Evolutionary conservation across 2,797 vertebrate genomes (phyloP).

Genomic region (Sebastes miniatus): DNA sequence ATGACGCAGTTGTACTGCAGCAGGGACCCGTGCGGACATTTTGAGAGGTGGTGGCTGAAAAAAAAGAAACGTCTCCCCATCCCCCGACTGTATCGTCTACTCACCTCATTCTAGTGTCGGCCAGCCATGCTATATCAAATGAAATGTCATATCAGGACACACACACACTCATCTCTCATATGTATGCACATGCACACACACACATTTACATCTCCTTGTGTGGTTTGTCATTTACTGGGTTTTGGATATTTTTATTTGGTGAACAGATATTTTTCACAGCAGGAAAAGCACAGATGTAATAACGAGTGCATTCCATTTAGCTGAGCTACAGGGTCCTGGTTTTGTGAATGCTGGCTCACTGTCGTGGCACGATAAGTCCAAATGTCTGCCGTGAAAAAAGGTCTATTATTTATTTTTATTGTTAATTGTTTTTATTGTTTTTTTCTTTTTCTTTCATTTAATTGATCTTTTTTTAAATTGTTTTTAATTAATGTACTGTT

Average conservation of each 20-base stretch:
- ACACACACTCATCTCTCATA: conserved; percentile 1
- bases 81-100: not conserved
- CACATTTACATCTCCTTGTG: not conserved
- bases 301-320: not conserved
- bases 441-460: too few species aligned
- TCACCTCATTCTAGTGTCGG: not conserved
- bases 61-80: not conserved
- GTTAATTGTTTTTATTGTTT: too few species aligned
- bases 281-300: not conserved
- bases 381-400: not conserved
- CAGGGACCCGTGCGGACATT: not conserved
- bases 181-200: not conserved
- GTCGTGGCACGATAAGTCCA: not conserved
- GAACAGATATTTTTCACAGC: not conserved
- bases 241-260: not conserved
- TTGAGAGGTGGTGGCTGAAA: conserved; percentile 10
- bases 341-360: not conserved
- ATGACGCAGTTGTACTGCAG: conserved; percentile 12
- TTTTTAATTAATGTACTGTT: too few species aligned
- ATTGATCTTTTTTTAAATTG: too few species aligned
- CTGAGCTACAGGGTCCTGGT: not conserved
- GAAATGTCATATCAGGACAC: not conserved
- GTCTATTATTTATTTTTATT: not conserved
- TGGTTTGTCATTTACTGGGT: not conserved
- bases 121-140: not conserved